Percentiles rank a stretch among this genome's conserved stretches.
These are phyloP conservation scores for Tyto alba DNA, from an alignment of 2,113 vertebrate genomes.

Conservation along the genomic window DNA sequence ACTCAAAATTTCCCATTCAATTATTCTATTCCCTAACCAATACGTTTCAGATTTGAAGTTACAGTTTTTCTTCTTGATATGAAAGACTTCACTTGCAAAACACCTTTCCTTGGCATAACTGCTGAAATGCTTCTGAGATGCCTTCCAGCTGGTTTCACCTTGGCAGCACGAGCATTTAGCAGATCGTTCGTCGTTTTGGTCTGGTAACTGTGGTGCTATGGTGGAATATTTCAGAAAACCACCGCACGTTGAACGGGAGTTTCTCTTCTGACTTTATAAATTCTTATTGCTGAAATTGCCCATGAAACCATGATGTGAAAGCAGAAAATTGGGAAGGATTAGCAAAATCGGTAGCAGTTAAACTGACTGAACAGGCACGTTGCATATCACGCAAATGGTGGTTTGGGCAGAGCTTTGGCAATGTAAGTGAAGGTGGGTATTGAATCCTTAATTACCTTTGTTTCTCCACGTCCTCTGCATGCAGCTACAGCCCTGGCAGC, in stretches of 20 bases:
- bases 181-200: rapidly evolving
- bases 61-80: not conserved
- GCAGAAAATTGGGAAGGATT: not conserved
- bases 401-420: not conserved
- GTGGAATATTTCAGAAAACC: not conserved
- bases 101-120: not conserved
- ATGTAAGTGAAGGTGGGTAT: rapidly evolving
- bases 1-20: not conserved
- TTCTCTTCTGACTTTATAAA: not conserved
- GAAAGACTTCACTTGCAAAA: not conserved
- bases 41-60: not conserved
- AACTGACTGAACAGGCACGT: rapidly evolving
- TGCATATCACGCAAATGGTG: rapidly evolving
- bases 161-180: not conserved
- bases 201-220: rapidly evolving
- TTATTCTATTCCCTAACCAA: not conserved
- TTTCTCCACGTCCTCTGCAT: not conserved
- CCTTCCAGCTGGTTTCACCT: not conserved
- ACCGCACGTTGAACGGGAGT: rapidly evolving
- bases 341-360: not conserved
- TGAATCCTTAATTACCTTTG: not conserved
- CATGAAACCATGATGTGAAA: not conserved
- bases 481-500: not conserved
- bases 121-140: not conserved
- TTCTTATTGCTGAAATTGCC: not conserved